Base-by-base conservation (phyloP, 2,797 vertebrate species). In the Gymnopithys bicolor region DNA sequence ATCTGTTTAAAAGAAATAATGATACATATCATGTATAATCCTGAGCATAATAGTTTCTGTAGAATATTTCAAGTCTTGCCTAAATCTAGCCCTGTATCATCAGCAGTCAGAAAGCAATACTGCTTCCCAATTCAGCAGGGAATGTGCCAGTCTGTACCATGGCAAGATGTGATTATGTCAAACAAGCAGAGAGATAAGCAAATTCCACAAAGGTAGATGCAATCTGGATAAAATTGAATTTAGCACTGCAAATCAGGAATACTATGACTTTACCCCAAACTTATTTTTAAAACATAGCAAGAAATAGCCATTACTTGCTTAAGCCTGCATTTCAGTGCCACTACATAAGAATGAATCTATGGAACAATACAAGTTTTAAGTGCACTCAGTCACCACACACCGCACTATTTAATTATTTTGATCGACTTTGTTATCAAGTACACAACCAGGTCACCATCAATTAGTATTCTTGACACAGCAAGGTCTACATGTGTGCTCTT, bases 221-320 rank as follows among this genome's bases (percentile, higher is more conserved):
- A 76, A 58, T 86, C 96, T 64, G 41, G 64, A 74, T 79, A 81
- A 96, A 95, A 96, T n/a, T 91, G 55, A 94, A 76, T 95, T 80
- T 93, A 87, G 84, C 58, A n/a, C 33, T 46, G 68, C 73, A 74
- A 51, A 84, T 82, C 87, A 76, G 13, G 63, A 66, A 75, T 52
- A 53, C 41, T 70, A n/a, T 62, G 64, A 53, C 30, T 94, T 92
- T 75, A 94, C 76, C 5, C 74, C 23, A 78, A 96, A 91, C 35
- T n/a, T 62, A 33, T 67, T 90, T 45, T 74, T 87, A 64, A 66
- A 87, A 19, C 19, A 84, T 19, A 15, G 18, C 10, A 94, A 88
- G 43, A 90, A 94, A 51, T 37, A 33, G 33, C 63, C 59, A 85
- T 59, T 5, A 13, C 53, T 94, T 91, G 85, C 32, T 78, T 49